Conservation (phyloP, 2,888 invertebrate species). For the Drosophila lacicola region DNA sequence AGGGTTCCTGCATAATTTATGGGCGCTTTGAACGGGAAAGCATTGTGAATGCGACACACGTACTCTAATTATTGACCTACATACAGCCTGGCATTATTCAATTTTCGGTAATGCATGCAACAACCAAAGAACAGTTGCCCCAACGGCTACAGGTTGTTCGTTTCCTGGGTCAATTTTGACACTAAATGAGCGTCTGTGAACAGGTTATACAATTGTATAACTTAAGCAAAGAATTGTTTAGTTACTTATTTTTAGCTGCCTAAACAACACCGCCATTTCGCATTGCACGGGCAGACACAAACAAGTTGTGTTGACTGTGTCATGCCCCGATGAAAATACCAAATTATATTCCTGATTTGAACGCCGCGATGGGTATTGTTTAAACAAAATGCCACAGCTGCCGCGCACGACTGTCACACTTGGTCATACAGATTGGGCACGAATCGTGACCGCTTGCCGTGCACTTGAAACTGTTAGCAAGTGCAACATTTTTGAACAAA, state of each 20-base stretch:
- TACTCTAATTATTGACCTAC: conserved; percentile 60
- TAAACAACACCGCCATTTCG: conserved; percentile 29
- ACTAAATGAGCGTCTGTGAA: conserved; percentile 4
- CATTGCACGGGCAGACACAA: conserved; percentile 11
- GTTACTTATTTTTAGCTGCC: conserved; percentile 42
- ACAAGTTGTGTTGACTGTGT: conserved; percentile 32
- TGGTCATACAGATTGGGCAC: conserved; percentile 32
- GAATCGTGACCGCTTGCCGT: conserved; percentile 52
- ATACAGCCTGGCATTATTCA: conserved; percentile 58
- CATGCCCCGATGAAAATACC: conserved; percentile 12
- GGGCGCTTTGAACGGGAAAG: conserved; percentile 29
- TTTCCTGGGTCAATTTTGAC: conserved; percentile 50
- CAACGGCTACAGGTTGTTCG: conserved; percentile 1
- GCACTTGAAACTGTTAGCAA: conserved; percentile 64
- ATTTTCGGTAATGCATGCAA: conserved; percentile 51
- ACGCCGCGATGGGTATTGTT: conserved; percentile 36
- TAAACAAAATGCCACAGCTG: conserved; percentile 32
- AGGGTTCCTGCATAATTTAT: conserved; percentile 62
- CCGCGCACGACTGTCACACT: conserved; percentile 10
- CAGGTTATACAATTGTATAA: conserved; percentile 26
- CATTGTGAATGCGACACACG: conserved; percentile 43
- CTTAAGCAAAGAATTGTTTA: conserved; percentile 28
- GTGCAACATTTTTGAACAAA: conserved; percentile 32
- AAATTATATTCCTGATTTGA: conserved; percentile 24
- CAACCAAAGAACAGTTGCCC: conserved; percentile 24